Evolutionary conservation across 2,113 vertebrate genomes (phyloP).

Genomic region (Passer domesticus): DNA sequence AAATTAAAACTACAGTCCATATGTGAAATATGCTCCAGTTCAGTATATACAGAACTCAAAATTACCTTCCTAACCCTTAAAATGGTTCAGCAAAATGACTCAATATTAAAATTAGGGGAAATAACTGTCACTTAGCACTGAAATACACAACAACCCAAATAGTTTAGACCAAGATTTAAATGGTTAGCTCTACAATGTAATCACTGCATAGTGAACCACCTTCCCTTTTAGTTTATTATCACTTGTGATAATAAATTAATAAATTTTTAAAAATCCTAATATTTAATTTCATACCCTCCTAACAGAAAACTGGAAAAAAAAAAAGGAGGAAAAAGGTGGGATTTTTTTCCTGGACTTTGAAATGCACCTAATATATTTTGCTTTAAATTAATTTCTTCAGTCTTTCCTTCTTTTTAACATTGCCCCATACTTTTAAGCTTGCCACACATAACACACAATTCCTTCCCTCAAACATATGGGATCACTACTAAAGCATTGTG

Average conservation of each 20-base stretch:
- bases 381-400: not conserved
- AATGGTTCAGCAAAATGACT: not conserved
- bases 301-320: not conserved
- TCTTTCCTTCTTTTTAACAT: not conserved
- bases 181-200: not conserved
- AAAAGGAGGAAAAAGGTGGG: rapidly evolving
- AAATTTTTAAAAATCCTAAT: not conserved
- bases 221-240: not conserved
- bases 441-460: not conserved
- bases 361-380: not conserved
- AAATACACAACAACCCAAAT: not conserved
- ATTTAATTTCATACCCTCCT: not conserved
- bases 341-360: not conserved
- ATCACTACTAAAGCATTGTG: not conserved
- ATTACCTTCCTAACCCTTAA: not conserved
- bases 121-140: not conserved
- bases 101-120: not conserved
- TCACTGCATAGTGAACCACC: not conserved
- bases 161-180: not conserved
- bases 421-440: not conserved
- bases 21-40: not conserved
- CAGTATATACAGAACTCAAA: not conserved
- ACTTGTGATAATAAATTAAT: not conserved
- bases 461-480: not conserved
- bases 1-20: not conserved